Evolutionary conservation across 2,888 invertebrate genomes (phyloP).

Genomic region (Drosophila kokeensis): DNA sequence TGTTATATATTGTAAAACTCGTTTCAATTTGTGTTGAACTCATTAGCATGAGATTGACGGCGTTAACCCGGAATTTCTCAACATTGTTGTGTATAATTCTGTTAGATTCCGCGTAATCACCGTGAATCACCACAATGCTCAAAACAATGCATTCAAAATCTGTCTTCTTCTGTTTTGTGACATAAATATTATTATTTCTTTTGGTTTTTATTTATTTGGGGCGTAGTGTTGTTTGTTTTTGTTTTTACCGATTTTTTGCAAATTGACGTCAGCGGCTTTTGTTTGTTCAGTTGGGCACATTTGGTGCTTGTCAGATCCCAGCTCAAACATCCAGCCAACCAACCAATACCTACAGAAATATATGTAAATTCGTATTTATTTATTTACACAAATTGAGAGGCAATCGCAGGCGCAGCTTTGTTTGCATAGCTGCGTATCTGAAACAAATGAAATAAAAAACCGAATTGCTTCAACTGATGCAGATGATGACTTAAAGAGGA

Average conservation of each 20-base stretch:
- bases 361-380: slow-evolving; percentile 38
- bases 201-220: slow-evolving; percentile 24
- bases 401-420: slow-evolving; percentile 69
- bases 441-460: slow-evolving; percentile 38
- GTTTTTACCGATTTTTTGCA: slow-evolving; percentile 43
- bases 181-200: slow-evolving; percentile 12
- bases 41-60: slow-evolving; percentile 63
- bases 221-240: slow-evolving; percentile 29
- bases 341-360: slow-evolving; percentile 8
- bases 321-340: slow-evolving; percentile 1
- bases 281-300: slow-evolving; percentile 32
- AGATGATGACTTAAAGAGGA: slow-evolving; percentile 65
- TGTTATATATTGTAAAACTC: slow-evolving; percentile 36
- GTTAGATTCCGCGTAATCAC: slow-evolving; percentile 44
- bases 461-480: slow-evolving; percentile 46
- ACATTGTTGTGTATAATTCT: slow-evolving; percentile 6
- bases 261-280: slow-evolving; percentile 67
- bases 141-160: slow-evolving; percentile 26
- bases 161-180: background rate
- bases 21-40: slow-evolving; percentile 56
- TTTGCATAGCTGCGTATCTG: slow-evolving; percentile 67
- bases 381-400: slow-evolving; percentile 53
- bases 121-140: slow-evolving; percentile 55
- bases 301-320: slow-evolving; percentile 33
- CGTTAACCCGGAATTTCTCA: slow-evolving; percentile 41